These are phyloP conservation scores for Phyllotreta striolata DNA, from an alignment of 2,888 invertebrate genomes.

Conservation along the genomic window DNA sequence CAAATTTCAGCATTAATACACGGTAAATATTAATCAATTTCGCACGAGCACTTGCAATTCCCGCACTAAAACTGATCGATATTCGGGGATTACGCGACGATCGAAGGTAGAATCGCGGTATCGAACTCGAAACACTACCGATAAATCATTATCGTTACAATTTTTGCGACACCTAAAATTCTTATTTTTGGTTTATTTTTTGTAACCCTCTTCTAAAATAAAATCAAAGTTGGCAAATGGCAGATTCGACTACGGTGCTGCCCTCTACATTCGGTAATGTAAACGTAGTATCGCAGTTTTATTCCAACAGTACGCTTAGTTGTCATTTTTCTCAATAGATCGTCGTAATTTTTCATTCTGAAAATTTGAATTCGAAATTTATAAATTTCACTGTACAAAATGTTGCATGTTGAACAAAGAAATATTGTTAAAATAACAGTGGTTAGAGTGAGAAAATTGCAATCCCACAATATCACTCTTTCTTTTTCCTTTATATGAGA, in stretches of 20 bases:
- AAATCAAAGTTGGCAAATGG: conserved; percentile 40
- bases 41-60: conserved; percentile 25
- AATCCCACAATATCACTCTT: too few species aligned
- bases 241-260: conserved; percentile 12
- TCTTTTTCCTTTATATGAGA: too few species aligned
- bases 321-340: too few species aligned
- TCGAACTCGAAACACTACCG: conserved; percentile 2
- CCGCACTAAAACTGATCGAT: conserved; percentile 24
- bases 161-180: conserved; percentile 27
- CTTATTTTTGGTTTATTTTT: conserved; percentile 39
- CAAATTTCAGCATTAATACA: conserved; percentile 26
- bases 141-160: conserved; percentile 21
- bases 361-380: too few species aligned
- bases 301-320: too few species aligned
- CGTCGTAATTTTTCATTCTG: too few species aligned
- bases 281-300: too few species aligned
- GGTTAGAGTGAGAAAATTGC: too few species aligned
- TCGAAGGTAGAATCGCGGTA: not conserved
- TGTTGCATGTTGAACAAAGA: too few species aligned
- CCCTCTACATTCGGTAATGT: not conserved
- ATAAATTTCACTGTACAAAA: too few species aligned
- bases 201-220: conserved; percentile 33
- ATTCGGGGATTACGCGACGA: conserved; percentile 13
- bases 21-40: conserved; percentile 37
- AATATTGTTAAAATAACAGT: too few species aligned